Evolutionary conservation across 2,797 vertebrate species (phyloP).

Genomic region (Telmatherina bonti): DNA sequence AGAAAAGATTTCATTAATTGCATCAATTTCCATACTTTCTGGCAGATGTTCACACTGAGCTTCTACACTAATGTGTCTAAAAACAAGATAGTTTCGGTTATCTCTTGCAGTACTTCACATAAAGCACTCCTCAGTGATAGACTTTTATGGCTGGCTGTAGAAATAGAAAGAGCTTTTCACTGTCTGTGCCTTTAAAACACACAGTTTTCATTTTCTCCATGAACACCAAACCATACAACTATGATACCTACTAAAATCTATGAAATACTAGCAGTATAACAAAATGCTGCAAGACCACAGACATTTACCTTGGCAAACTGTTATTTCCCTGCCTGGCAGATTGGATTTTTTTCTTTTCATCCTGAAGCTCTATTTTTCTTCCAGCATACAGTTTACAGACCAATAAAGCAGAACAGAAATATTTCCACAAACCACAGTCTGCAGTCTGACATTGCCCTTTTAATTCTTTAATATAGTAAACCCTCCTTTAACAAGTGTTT

Average conservation of each 20-base stretch:
- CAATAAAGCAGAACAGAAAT: slow-evolving; percentile 11
- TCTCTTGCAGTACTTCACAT: slow-evolving; percentile 13
- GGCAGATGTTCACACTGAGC: neutral
- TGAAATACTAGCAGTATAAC: slow-evolving; percentile 50
- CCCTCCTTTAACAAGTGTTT: slow-evolving; percentile 6
- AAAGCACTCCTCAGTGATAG: slow-evolving; percentile 30
- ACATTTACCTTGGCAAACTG: slow-evolving; percentile 64
- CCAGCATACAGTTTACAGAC: slow-evolving; percentile 14
- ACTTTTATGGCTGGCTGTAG: slow-evolving; percentile 34
- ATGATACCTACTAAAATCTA: slow-evolving; percentile 33
- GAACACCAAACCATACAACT: slow-evolving; percentile 41
- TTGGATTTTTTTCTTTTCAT: slow-evolving; percentile 32
- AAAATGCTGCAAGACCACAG: slow-evolving; percentile 30
- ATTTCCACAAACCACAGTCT: neutral
- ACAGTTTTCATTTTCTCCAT: slow-evolving; percentile 66
- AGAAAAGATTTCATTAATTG: neutral
- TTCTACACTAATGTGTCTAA: slow-evolving; percentile 2
- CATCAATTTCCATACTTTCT: neutral
- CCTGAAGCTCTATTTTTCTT: slow-evolving; percentile 27
- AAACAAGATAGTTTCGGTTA: slow-evolving; percentile 6
- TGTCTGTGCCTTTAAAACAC: slow-evolving; percentile 54
- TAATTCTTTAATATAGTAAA: neutral
- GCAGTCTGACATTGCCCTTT: neutral
- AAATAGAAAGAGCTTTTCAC: slow-evolving; percentile 64
- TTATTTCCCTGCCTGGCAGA: slow-evolving; percentile 28